A percentile compares a stretch with the other conserved stretches of the same genome.
phyloP scores from a whole-genome alignment of 1,140 invertebrate species.

The Leptopilina boulardi region DNA sequence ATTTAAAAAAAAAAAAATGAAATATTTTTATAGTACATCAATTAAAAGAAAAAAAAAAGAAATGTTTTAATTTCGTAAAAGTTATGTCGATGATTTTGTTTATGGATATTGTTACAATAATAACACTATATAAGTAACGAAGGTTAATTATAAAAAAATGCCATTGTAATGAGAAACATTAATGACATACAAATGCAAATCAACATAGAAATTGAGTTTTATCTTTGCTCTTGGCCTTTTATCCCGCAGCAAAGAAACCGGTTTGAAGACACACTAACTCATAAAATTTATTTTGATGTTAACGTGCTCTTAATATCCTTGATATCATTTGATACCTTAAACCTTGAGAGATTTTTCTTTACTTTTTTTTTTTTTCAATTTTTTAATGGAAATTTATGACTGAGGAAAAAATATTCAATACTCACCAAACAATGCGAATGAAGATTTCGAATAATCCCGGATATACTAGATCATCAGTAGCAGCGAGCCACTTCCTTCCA shows the following conservation, averaged over 20 bases:
- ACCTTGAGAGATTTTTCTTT: neutral
- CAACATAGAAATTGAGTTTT: slow-evolving; percentile 26
- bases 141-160: slow-evolving; percentile 4
- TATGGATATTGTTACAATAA: neutral
- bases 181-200: slow-evolving; percentile 17
- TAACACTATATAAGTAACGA: neutral
- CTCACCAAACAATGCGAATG: slow-evolving; percentile 84
- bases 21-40: too few species aligned
- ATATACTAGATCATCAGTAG: slow-evolving; percentile 87
- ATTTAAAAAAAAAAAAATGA: too few species aligned
- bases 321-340: slow-evolving; percentile 6
- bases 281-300: slow-evolving; percentile 33
- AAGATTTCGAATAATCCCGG: slow-evolving; percentile 86
- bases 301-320: slow-evolving; percentile 20
- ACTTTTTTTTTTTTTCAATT: neutral
- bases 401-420: slow-evolving; percentile 38
- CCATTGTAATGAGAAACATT: neutral
- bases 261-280: slow-evolving; percentile 2
- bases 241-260: slow-evolving; percentile 8
- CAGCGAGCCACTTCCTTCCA: slow-evolving; percentile 87
- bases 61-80: too few species aligned
- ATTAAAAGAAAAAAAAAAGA: too few species aligned
- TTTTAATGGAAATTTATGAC: slow-evolving; percentile 20
- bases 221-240: slow-evolving; percentile 2
- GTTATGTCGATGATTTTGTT: neutral